These are phyloP conservation scores for Pluvialis apricaria DNA, from an alignment of 2,113 vertebrate genomes.

Conservation along the genomic window DNA sequence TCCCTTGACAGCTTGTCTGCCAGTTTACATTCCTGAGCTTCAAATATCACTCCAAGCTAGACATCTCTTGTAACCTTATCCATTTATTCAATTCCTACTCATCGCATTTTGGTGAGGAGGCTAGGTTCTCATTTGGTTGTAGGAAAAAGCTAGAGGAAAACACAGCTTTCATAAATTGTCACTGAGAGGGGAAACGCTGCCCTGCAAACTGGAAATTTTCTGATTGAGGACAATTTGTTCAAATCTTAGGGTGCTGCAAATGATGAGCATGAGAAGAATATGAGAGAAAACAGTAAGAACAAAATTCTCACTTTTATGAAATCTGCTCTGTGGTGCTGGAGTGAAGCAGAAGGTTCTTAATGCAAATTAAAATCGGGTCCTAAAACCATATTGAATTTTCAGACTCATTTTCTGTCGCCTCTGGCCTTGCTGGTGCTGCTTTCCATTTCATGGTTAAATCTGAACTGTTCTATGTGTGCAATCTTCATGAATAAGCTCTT, in stretches of 20 bases:
- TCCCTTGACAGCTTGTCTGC: conserved; percentile 25
- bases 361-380: neutral
- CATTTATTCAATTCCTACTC: conserved; percentile 26
- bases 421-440: neutral
- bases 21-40: conserved; percentile 33
- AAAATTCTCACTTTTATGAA: neutral
- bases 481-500: neutral
- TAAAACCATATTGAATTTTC: neutral
- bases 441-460: neutral
- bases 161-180: neutral
- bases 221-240: neutral
- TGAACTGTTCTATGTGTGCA: neutral
- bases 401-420: neutral
- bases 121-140: neutral
- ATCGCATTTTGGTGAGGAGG: neutral
- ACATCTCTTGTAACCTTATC: conserved; percentile 22
- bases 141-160: neutral
- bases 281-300: neutral
- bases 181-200: neutral
- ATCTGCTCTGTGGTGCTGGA: neutral
- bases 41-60: conserved; percentile 9
- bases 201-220: neutral
- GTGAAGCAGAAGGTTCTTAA: neutral
- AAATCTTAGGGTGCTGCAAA: neutral
- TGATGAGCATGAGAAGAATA: neutral